Conservation (phyloP, 92 coral and sea anemone genomes). For the Zoanthus sansibaricus region DNA sequence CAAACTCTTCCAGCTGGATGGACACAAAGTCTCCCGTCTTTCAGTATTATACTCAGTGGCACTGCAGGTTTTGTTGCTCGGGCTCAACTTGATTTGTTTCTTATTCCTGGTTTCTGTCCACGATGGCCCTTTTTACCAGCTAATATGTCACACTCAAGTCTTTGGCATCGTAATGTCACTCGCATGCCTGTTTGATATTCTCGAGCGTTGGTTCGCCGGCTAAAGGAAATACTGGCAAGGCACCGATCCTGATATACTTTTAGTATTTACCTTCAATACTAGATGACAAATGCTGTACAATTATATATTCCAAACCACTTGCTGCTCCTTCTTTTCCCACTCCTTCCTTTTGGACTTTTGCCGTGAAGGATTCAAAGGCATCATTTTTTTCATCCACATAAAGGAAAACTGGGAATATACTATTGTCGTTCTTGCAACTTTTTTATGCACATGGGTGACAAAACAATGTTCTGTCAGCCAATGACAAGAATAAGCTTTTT, state of each 20-base stretch:
- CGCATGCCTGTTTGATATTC: conserved; percentile 49
- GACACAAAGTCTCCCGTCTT: conserved; percentile 65
- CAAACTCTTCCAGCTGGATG: conserved; percentile 69
- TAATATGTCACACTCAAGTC: conserved; percentile 48
- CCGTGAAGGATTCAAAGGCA: background rate
- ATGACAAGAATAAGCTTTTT: no score
- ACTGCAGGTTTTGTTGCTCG: conserved; percentile 54
- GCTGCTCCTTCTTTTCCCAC: background rate
- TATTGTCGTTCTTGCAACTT: no score
- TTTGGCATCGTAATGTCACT: conserved; percentile 42
- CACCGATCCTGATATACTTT: conserved; percentile 49
- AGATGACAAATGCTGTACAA: conserved; percentile 10
- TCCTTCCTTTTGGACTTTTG: background rate
- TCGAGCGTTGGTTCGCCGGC: conserved; percentile 39
- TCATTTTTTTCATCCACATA: no score
- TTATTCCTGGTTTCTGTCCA: conserved; percentile 17
- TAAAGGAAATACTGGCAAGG: conserved; percentile 50
- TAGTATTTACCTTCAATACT: conserved; percentile 39
- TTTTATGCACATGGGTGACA: no score
- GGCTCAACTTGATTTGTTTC: background rate
- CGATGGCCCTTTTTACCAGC: conserved; percentile 57
- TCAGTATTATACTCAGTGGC: conserved; percentile 69
- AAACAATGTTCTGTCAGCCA: no score
- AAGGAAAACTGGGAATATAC: no score
- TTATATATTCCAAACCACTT: conserved; percentile 14